Evolutionary conservation across 2,113 vertebrate species (phyloP).

Genomic region (Chamaetylas fuelleborni): DNA sequence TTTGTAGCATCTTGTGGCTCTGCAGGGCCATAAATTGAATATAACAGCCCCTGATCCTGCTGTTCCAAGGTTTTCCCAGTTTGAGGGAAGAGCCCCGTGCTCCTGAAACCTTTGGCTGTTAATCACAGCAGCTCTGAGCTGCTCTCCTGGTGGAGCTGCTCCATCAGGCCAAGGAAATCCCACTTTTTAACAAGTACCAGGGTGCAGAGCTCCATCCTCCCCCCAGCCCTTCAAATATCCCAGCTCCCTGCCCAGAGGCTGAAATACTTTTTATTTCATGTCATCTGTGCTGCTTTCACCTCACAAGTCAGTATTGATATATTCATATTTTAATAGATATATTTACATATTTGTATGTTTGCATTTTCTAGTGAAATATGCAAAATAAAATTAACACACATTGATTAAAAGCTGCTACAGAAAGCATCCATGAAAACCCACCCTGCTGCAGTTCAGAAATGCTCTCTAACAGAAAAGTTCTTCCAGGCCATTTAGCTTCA

Average conservation of each 20-base stretch:
- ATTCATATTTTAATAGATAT: background rate
- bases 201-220: too few species aligned
- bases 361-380: background rate
- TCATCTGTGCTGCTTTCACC: background rate
- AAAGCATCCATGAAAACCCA: fast-evolving
- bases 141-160: background rate
- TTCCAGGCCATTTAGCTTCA: background rate
- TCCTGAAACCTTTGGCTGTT: fast-evolving
- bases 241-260: background rate
- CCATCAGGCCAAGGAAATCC: background rate
- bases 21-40: fast-evolving
- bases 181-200: fast-evolving
- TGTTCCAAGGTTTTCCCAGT: background rate
- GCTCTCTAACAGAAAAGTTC: background rate
- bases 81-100: fast-evolving
- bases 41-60: fast-evolving
- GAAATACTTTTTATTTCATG: background rate
- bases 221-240: background rate
- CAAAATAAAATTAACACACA: background rate
- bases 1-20: background rate
- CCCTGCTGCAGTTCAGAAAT: background rate
- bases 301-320: background rate
- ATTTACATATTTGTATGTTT: background rate
- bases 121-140: too few species aligned
- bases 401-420: fast-evolving